Evolutionary conservation across 2,113 vertebrate species (phyloP), one percentile per base, ranked within the genome.

Genomic region (Gulo gulo): DNA sequence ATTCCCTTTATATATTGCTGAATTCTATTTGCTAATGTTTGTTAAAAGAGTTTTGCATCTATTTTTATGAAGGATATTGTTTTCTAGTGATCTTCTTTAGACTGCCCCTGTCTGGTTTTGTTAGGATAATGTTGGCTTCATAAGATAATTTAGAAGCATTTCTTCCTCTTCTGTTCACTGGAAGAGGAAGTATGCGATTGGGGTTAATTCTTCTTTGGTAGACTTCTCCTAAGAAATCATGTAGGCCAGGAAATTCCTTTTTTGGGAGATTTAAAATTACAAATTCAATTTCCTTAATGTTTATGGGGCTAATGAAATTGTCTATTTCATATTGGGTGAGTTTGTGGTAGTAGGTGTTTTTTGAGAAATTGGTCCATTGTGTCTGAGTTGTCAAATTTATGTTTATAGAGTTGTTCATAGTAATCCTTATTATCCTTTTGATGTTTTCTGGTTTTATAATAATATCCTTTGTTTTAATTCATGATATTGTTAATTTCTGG

Each of bases 361-460:
- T 65, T 45, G 9, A 90, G n/a, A 36, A 92, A 59, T 42, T 61
- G 0, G 23, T 84, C 55, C 12, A 50, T 42, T 67, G 91, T 42
- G 79, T 95, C 78, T 63, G n/a, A 73, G 4, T 93, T 84, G 59
- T 73, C 79, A 85, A 73, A 73, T 93, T 80, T 94, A 20, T 93
- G 13, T 88, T 57, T 76, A 50, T 93, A 0, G 2, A 11, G 21
- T 74, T 81, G 9, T 61, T 82, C 24, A 8, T 47, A 52, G 26
- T 83, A 74, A 73, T 61, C 15, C 23, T 39, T 94, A 31, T 31
- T 87, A 45, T 36, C 36, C 45, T 86, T 90, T 86, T 93, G 12
- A 39, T 80, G 11, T 57, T 39, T 86, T 50, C 18, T 42, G 31
- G 8, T 21, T 71, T n/a, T 45, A 26, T 69, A 80, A 20, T 84